Conservation (phyloP, 2,888 invertebrate genomes). For the Pammene aurita region DNA sequence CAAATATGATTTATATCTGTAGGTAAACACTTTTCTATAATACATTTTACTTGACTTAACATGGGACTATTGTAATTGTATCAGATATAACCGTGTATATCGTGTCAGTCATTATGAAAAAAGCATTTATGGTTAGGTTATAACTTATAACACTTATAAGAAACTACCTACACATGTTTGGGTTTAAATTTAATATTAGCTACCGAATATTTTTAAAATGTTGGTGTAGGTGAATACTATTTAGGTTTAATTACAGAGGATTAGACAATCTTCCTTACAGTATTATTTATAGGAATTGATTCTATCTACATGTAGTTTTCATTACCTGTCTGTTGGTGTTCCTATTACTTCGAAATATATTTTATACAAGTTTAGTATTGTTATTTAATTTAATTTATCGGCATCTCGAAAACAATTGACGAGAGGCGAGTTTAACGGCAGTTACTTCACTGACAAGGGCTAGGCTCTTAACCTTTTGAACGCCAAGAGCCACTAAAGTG, state of each 20-base stretch:
- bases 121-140: no score
- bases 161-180: no score
- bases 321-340: conserved; percentile 16
- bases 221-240: background rate
- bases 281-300: conserved; percentile 23
- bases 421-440: no score
- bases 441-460: no score
- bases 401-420: no score
- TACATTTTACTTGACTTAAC: background rate
- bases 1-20: no score
- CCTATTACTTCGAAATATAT: conserved; percentile 23
- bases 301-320: background rate
- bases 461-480: no score
- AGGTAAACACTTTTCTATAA: background rate
- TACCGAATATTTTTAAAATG: background rate
- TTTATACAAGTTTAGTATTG: conserved; percentile 1
- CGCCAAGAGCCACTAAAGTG: no score
- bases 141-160: no score
- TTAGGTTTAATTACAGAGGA: conserved; percentile 1
- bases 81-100: no score
- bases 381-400: background rate
- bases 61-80: background rate
- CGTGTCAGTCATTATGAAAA: no score
- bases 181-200: background rate
- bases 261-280: conserved; percentile 23